Base-by-base conservation (phyloP, 1,140 invertebrate genomes). In the Drosophila elegans region DNA sequence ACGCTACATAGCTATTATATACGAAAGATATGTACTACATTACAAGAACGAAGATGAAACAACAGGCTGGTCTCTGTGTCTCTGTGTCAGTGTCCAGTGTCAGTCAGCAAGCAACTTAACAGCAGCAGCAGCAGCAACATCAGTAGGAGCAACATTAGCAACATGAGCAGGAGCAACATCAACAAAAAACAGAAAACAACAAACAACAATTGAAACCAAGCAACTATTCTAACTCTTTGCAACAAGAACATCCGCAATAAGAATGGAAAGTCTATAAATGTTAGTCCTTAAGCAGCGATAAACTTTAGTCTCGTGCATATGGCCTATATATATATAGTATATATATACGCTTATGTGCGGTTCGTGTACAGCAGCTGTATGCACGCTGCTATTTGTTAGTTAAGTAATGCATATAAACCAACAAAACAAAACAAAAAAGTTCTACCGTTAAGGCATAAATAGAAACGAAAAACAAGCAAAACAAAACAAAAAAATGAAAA, bases 241-340 rank as follows among this genome's bases (percentile, higher is more conserved):
- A 74, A 42, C 45, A 44, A 38, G 25, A 62, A 68, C 16, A 71
- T 34, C 32, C 69, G 38, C 63, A 83, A 75, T 64, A 76, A 59
- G 60, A 81, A 85, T 79, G 74, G 62, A 75, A 81, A 71, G 76
- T 83, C 84, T 88, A 66, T 88, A 89, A 69, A 89, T 88, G 83
- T 88, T 88, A 88, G 83, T 89, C 56, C 76, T 34, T 89, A 86
- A 86, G 78, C 61, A 88, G 75, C 76, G 75, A 69, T 86, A 71
- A 88, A 76, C 69, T 49, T 75, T 88, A 88, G 74, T 68, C 64
- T 55, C 75, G 79, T 88, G 83, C 74, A 86, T 80, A 71, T 81
- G 75, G 53, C 49, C 39, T 36, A 46, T 55, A 55, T 71, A 68
- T 71, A 55, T 48, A 25, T n/a, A n/a, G n/a, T n/a, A 13, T 39